Evolutionary conservation across 2,888 invertebrate genomes (phyloP).

Genomic region (Eucera pruinosa): DNA sequence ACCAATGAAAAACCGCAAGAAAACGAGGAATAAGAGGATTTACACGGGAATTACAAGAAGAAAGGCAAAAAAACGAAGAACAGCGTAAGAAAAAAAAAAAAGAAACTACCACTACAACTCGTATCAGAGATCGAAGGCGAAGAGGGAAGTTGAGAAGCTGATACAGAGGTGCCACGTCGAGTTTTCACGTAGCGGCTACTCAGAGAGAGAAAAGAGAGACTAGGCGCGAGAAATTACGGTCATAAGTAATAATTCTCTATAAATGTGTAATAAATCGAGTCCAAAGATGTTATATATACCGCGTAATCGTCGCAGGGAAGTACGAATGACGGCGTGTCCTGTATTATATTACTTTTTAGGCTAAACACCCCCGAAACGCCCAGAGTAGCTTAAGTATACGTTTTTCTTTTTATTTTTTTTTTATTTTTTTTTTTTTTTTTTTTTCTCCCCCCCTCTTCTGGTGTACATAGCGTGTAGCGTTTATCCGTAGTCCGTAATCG

Average conservation of each 20-base stretch:
- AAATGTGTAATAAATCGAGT: slow-evolving; percentile 84
- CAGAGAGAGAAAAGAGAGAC: slow-evolving; percentile 44
- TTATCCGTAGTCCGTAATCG: slow-evolving; percentile 58
- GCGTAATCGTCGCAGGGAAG: slow-evolving; percentile 76
- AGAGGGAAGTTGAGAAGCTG: slow-evolving; percentile 11
- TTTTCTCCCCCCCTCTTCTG: slow-evolving; percentile 50
- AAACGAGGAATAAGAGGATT: background rate
- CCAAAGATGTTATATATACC: slow-evolving; percentile 84
- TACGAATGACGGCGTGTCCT: slow-evolving; percentile 75
- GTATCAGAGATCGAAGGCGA: slow-evolving; percentile 49
- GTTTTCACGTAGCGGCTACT: slow-evolving; percentile 37
- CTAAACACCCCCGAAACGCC: slow-evolving; percentile 76
- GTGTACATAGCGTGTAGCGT: slow-evolving; percentile 80
- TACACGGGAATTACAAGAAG: slow-evolving; percentile 13
- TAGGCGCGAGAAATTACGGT: slow-evolving; percentile 51
- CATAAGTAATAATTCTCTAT: slow-evolving; percentile 76
- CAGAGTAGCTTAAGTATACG: slow-evolving; percentile 75
- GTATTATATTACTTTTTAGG: slow-evolving; percentile 83
- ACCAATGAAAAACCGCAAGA: background rate
- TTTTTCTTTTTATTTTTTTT: slow-evolving; percentile 33
- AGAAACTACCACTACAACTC: no score
- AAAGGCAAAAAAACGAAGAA: slow-evolving; percentile 6
- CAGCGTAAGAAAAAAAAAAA: slow-evolving; percentile 5
- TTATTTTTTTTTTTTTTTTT: background rate
- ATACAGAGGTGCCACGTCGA: slow-evolving; percentile 36